Base-by-base conservation (phyloP, 2,113 vertebrate genomes). In the Misgurnus anguillicaudatus region DNA sequence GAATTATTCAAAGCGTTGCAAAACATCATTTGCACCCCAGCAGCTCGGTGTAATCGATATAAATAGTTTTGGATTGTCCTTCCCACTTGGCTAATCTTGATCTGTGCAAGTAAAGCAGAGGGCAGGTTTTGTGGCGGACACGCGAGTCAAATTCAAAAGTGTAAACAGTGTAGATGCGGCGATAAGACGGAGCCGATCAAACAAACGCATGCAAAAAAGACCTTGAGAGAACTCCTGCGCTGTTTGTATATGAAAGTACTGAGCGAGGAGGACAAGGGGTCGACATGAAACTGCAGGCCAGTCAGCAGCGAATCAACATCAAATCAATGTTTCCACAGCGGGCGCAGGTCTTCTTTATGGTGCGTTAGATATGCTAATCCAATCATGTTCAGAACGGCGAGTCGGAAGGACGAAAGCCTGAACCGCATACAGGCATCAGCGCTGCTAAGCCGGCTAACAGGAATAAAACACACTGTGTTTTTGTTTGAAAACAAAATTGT, bases 1-100 rank as follows among this genome's bases (percentile, higher is more conserved):
- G 47, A 84, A 84, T 84, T 77, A 86, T 86, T 78, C 47, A 81
- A 65, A 38, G 77, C 47, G 47, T 68, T 82, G 70, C 60, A 70
- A 77, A 84, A 80, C 78, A 83, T 79, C 55, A 75, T 67, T 83
- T 83, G 53, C 61, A 39, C 63, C 77, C 73, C 68, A 82, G 72
- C 63, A 78, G 55, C 77, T 85, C 71, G 39, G 51, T 39, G 13
- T 21, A 74, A 82, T 86, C 84, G 41, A 84, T 86, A 84, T 57
- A 79, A 83, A 81, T 69, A 74, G 77, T 79, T 80, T 80, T 39
- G 61, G 47, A 73, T 53, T 13, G 47, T 66, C 45, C 21, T 70
- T 68, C 80, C 66, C 60, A 72, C 51, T 36, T 19, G 48, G 57
- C 57, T 67, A 66, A 47, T 62, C 42, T 36, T 3, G 31, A 70